phyloP scores from a whole-genome alignment of 1,140 invertebrate species.

The Leptinotarsa lineolata region DNA sequence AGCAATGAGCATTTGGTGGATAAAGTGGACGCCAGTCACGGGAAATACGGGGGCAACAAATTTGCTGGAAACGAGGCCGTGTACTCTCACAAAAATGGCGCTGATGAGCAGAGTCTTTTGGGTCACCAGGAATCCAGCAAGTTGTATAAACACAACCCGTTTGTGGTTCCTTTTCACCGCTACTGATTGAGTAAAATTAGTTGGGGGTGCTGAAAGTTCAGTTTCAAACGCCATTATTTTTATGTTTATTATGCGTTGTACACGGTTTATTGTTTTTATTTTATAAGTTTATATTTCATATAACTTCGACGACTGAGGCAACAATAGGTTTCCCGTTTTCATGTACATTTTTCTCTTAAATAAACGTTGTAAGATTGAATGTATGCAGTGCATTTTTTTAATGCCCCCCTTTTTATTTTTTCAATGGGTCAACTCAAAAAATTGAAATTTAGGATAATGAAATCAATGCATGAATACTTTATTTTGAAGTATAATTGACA shows the following conservation, averaged over 20 bases:
- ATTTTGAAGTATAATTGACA: too few species aligned
- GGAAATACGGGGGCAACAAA: conserved; percentile 62
- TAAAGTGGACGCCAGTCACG: conserved; percentile 61
- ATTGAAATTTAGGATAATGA: too few species aligned
- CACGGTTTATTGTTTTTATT: background rate
- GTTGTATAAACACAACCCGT: conserved; percentile 52
- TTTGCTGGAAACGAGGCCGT: conserved; percentile 60
- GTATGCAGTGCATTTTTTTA: too few species aligned
- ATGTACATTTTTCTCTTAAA: too few species aligned
- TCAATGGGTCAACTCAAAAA: too few species aligned
- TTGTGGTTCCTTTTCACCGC: conserved; percentile 43
- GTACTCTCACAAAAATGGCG: conserved; percentile 61
- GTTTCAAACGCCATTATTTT: background rate
- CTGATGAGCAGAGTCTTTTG: conserved; percentile 62
- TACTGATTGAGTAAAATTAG: background rate
- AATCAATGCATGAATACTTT: too few species aligned
- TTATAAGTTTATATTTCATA: background rate
- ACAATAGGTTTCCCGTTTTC: too few species aligned
- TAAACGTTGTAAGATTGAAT: too few species aligned
- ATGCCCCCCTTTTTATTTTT: too few species aligned
- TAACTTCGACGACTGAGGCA: too few species aligned
- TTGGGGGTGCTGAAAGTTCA: background rate
- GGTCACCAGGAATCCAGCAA: conserved; percentile 62
- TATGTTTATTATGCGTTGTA: background rate
- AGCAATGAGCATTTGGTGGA: conserved; percentile 59